Evolutionary conservation across 2,888 invertebrate species (phyloP), one percentile per base, ranked within the genome.

Genomic region (Lithophane ornitopus): DNA sequence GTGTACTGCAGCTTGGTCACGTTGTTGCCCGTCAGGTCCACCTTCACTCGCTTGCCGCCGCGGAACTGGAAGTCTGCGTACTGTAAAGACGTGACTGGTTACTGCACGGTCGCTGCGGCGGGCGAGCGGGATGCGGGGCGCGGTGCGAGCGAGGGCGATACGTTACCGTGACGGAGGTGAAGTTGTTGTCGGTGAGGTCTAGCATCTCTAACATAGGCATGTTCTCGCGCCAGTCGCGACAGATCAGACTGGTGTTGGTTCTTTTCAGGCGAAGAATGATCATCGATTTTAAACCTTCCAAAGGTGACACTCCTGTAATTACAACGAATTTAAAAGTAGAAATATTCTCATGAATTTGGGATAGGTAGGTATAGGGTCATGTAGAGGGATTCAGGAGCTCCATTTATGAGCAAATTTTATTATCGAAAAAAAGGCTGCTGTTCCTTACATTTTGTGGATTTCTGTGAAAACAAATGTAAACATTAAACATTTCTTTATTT

Each of bases 181-280:
- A 46, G 28, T 41, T 28, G 78, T 87, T 88, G 19, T 19, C 0
- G 11, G 61, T 9, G n/a, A 87, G 84, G 67, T 82, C 65, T 62
- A 87, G 84, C 6, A 1, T 11, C 22, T 44, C 9, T 28, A 87
- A 74, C 3, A 4, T 46, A 44, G 61, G 22, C 87, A 87, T 78
- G 26, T 28, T 22, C 2, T 77, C 65, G 56, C 69, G 79, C 79
- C 80, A 87, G 72, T 88, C 87, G 65, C 74, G 79, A 41, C 87
- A 87, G 16, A 87, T 62, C 28, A 58, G 14, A 11, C 49, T 71
- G 11, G 75, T 59, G 54, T 74, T 67, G 2, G 87, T 87, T 34
- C 54, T 66, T 9, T 59, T 72, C 39, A 87, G 65, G 1, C 34
- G 0, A 19, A 87, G 79, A 7, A 22, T 2, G 8, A 7, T 49